A percentile compares a stretch with the other conserved stretches of the same genome.
Evolutionary conservation across 2,888 invertebrate species (phyloP).

Genomic region (Phalera bucephala): DNA sequence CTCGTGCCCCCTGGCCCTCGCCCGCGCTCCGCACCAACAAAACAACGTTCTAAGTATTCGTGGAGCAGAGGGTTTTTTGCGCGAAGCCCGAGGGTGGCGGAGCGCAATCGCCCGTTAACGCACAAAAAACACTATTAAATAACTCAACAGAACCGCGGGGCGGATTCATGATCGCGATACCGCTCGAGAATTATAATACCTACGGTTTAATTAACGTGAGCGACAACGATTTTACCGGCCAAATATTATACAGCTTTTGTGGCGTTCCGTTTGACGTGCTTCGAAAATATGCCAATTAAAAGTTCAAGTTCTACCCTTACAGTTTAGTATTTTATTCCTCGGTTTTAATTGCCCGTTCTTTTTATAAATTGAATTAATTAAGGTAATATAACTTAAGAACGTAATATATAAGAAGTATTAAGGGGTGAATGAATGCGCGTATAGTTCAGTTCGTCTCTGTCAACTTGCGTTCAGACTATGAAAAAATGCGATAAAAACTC

Average conservation of each 20-base stretch:
- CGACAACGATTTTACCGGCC: constrained; percentile 56
- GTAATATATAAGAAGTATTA: no score
- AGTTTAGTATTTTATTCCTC: constrained; percentile 15
- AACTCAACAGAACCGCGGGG: constrained; percentile 76
- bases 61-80: constrained; percentile 80
- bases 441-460: constrained; percentile 51
- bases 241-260: constrained; percentile 42
- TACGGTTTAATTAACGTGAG: constrained; percentile 72
- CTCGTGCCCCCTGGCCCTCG: constrained; percentile 51
- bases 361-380: no score
- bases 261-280: constrained; percentile 44
- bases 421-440: neutral
- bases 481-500: constrained; percentile 64
- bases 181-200: constrained; percentile 64
- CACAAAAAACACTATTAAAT: constrained; percentile 81
- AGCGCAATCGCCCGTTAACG: constrained; percentile 76
- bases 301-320: constrained; percentile 23
- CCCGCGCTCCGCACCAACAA: constrained; percentile 58
- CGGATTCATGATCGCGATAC: constrained; percentile 77
- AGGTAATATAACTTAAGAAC: no score
- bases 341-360: no score
- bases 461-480: constrained; percentile 49
- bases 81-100: constrained; percentile 78
- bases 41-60: constrained; percentile 78
- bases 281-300: constrained; percentile 39